Evolutionary conservation across 2,888 invertebrate species (phyloP).

Genomic region (Nineta flava): DNA sequence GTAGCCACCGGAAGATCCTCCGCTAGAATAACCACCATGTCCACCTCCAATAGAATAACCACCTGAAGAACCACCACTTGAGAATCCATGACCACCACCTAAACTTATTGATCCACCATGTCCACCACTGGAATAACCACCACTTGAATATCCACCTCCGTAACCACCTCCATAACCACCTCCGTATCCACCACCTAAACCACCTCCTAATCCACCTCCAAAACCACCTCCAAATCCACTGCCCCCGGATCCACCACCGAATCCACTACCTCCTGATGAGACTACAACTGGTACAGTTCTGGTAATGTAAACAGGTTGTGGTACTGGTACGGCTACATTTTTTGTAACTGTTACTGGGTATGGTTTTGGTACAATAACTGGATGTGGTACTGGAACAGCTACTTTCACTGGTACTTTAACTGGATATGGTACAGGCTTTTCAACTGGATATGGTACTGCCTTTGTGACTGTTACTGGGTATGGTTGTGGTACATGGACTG

Average conservation of each 20-base stretch:
- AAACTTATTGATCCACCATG: slow-evolving; percentile 15
- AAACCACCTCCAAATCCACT: background rate
- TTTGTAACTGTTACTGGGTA: slow-evolving; percentile 41
- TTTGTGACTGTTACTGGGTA: slow-evolving; percentile 36
- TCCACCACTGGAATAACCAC: slow-evolving; percentile 3
- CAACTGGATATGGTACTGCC: slow-evolving; percentile 35
- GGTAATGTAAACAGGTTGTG: slow-evolving; percentile 29
- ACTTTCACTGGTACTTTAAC: slow-evolving; percentile 28
- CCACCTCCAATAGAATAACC: slow-evolving; percentile 3
- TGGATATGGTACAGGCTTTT: slow-evolving; percentile 23
- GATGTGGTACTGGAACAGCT: slow-evolving; percentile 24
- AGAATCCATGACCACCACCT: slow-evolving; percentile 4
- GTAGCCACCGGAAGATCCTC: slow-evolving; percentile 7
- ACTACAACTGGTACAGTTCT: slow-evolving; percentile 16
- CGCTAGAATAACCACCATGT: slow-evolving; percentile 15
- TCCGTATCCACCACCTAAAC: background rate
- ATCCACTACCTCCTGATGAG: background rate
- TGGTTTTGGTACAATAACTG: slow-evolving; percentile 39
- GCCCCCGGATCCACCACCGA: background rate
- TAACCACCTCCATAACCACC: background rate
- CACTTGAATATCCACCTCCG: background rate
- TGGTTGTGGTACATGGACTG: slow-evolving; percentile 26
- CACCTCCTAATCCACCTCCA: background rate
- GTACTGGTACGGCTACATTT: slow-evolving; percentile 28
- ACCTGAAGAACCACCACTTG: slow-evolving; percentile 9